Conservation (phyloP, 2,888 invertebrate genomes). For the Heliconius charithonia region DNA sequence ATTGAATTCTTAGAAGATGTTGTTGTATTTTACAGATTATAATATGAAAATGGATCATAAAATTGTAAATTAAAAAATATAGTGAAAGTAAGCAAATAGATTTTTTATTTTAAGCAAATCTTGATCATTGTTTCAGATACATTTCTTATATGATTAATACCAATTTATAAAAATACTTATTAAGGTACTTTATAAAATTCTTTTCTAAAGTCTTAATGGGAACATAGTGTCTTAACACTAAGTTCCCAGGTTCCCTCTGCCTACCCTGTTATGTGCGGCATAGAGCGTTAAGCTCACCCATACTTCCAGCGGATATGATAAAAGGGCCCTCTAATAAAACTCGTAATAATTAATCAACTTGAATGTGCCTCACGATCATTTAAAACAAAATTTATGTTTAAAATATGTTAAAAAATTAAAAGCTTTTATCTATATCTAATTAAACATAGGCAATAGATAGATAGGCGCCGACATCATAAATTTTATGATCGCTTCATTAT, state of each 20-base stretch:
- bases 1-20: neutral
- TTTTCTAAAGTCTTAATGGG: neutral
- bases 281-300: neutral
- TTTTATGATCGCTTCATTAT: slow-evolving; percentile 47
- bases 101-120: too few relatives aligned
- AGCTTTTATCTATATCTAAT: slow-evolving; percentile 32
- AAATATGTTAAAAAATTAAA: slow-evolving; percentile 25
- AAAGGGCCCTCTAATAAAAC: slow-evolving; percentile 1
- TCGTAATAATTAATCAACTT: slow-evolving; percentile 24
- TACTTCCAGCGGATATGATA: neutral
- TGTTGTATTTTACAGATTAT: neutral
- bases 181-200: too few relatives aligned
- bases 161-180: neutral
- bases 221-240: neutral
- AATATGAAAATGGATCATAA: too few relatives aligned
- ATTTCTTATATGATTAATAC: neutral
- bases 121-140: neutral
- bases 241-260: too few relatives aligned
- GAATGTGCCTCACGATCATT: slow-evolving; percentile 1
- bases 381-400: slow-evolving; percentile 12
- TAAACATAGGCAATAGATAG: slow-evolving; percentile 38
- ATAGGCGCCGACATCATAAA: slow-evolving; percentile 47
- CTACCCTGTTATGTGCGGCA: too few relatives aligned
- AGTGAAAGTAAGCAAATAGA: too few relatives aligned
- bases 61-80: too few relatives aligned